Percentiles rank a stretch among this genome's conserved stretches.
Conservation (phyloP, 2,113 vertebrate species). For the Corynorhinus townsendii region DNA sequence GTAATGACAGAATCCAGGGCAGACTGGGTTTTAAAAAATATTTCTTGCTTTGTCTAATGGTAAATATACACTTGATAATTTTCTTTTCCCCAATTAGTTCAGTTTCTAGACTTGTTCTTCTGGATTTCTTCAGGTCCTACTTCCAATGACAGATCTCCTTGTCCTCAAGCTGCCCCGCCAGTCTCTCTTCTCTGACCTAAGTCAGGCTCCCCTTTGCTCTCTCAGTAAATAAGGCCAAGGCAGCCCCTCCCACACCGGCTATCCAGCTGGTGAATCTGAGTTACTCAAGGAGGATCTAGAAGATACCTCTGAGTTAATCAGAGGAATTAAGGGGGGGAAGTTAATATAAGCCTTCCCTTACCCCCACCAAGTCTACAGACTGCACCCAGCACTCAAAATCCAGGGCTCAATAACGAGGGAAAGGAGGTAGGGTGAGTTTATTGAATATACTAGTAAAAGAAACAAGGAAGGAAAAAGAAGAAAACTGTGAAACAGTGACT, state of each 20-base stretch:
- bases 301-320: background rate
- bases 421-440: background rate
- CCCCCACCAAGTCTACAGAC: background rate
- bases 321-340: background rate
- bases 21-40: background rate
- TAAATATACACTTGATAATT: background rate
- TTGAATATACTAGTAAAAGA: background rate
- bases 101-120: background rate
- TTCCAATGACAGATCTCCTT: background rate
- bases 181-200: background rate
- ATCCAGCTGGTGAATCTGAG: background rate
- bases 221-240: background rate
- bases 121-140: background rate
- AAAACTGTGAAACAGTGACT: background rate
- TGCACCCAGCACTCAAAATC: background rate
- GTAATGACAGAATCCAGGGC: background rate
- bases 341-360: background rate
- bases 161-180: background rate
- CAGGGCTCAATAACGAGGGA: background rate
- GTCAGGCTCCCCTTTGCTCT: background rate
- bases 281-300: background rate
- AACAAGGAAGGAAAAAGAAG: background rate
- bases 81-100: background rate
- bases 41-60: background rate
- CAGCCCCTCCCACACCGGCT: background rate